Conservation (phyloP, 2,888 invertebrate genomes). For the Molorchus minor region DNA sequence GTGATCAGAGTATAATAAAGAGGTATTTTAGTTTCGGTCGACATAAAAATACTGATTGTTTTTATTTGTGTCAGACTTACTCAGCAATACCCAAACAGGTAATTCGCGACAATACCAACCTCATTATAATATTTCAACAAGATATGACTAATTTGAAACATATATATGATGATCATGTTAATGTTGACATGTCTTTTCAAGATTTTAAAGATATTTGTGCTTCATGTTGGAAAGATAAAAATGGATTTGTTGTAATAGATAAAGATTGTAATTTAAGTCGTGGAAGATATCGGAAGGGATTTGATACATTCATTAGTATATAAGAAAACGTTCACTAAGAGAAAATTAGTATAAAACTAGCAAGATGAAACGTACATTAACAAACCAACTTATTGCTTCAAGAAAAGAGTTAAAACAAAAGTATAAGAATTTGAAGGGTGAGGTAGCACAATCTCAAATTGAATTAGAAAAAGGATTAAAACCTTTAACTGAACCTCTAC, state of each 20-base stretch:
- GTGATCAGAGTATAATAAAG: conserved; percentile 27
- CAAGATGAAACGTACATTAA: conserved; percentile 14
- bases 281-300: conserved; percentile 16
- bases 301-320: conserved; percentile 19
- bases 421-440: conserved; percentile 19
- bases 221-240: conserved; percentile 15
- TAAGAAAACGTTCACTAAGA: neutral
- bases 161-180: conserved; percentile 25
- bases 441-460: conserved; percentile 14
- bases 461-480: conserved; percentile 17
- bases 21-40: conserved; percentile 27
- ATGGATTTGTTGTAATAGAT: conserved; percentile 19
- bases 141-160: conserved; percentile 27
- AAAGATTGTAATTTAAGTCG: conserved; percentile 3
- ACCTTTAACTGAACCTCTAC: conserved; percentile 25
- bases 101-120: conserved; percentile 23
- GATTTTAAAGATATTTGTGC: conserved; percentile 21
- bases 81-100: conserved; percentile 22
- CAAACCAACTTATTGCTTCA: conserved; percentile 17
- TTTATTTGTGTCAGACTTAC: conserved; percentile 29
- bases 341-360: conserved; percentile 1
- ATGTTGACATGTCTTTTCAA: conserved; percentile 23
- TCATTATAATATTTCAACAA: conserved; percentile 27
- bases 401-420: conserved; percentile 14
- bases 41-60: conserved; percentile 29